These are phyloP conservation scores for Mantis religiosa DNA, from an alignment of 2,888 invertebrate species.

Conservation along the genomic window DNA sequence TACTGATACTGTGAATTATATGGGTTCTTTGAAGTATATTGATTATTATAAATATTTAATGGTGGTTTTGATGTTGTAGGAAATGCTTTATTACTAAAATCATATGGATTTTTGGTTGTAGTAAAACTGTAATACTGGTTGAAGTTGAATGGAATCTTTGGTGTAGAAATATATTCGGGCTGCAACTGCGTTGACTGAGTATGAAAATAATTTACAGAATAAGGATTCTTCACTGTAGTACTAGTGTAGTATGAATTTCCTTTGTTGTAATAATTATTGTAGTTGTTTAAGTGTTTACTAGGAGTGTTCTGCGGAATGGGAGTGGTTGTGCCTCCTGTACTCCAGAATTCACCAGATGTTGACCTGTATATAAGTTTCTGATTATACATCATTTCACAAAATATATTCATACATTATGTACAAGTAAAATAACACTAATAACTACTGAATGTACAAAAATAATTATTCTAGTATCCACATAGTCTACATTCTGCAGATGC, in stretches of 20 bases:
- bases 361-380: constrained; percentile 16
- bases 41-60: not conserved
- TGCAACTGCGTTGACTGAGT: not conserved
- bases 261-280: not conserved
- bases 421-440: not conserved
- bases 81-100: constrained; percentile 20
- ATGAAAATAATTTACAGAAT: not conserved
- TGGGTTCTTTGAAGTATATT: constrained; percentile 39
- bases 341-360: constrained; percentile 8
- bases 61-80: constrained; percentile 36
- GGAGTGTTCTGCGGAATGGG: not conserved
- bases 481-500: not conserved
- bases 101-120: constrained; percentile 25
- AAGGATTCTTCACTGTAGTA: constrained; percentile 6
- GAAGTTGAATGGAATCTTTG: constrained; percentile 35
- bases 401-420: not conserved
- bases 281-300: not conserved
- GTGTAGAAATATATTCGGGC: constrained; percentile 18
- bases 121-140: constrained; percentile 30
- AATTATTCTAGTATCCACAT: not conserved
- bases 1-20: constrained; percentile 31
- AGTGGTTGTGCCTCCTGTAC: constrained; percentile 10
- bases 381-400: constrained; percentile 3
- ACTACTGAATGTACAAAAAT: not conserved
- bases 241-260: not conserved